Percentiles rank a stretch among this genome's conserved stretches.
phyloP scores from a whole-genome alignment of 2,113 vertebrate genomes.

The Alosa alosa region DNA sequence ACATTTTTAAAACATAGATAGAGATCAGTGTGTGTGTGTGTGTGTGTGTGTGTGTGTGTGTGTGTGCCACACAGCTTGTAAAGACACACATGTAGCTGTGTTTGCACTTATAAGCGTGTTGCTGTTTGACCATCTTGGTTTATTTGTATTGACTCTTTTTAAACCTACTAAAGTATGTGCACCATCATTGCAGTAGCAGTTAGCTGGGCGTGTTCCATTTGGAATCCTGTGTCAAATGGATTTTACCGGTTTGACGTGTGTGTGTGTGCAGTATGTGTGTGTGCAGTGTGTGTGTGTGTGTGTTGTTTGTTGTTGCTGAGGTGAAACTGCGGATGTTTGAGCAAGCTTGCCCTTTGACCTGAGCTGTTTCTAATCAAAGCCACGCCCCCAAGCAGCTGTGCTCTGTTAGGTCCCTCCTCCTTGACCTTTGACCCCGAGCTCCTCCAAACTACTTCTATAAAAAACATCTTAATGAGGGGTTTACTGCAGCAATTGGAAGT shows the following conservation, averaged over 20 bases:
- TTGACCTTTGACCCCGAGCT: conserved; percentile 75
- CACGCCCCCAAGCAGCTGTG: conserved; percentile 74
- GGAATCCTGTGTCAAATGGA: not conserved
- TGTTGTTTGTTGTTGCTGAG: conserved; percentile 28
- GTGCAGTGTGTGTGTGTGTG: not conserved
- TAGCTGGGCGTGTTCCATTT: not conserved
- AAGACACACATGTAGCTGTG: not conserved
- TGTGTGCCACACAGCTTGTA: not conserved
- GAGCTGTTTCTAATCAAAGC: conserved; percentile 73
- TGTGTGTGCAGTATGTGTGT: not conserved
- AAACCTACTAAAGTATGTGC: no score
- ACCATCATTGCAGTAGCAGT: not conserved
- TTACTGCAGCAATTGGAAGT: conserved; percentile 85
- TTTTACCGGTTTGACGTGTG: not conserved
- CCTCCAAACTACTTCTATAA: conserved; percentile 87
- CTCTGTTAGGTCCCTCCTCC: conserved; percentile 75
- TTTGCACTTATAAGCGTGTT: not conserved
- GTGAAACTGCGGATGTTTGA: conserved; percentile 68
- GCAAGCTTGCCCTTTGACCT: conserved; percentile 63
- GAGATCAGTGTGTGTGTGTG: no score
- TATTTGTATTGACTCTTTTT: not conserved
- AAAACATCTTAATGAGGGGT: conserved; percentile 91
- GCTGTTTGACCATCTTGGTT: not conserved
- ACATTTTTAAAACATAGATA: no score
- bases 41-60: not conserved